Conservation (phyloP, 30 jellyfish, hydroid and myxozoan species). For the Nemopilema nomurai region DNA sequence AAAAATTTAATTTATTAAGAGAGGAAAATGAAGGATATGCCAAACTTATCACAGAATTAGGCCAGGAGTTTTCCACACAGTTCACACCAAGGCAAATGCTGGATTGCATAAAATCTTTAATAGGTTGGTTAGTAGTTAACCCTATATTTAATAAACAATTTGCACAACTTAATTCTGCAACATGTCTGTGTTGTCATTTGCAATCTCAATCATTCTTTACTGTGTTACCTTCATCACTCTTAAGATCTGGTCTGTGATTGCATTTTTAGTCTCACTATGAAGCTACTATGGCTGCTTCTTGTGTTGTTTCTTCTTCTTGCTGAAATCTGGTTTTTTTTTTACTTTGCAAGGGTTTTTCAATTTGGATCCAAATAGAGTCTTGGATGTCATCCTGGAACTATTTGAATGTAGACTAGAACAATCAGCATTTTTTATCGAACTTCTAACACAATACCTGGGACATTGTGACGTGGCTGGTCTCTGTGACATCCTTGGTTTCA, state of each 20-base stretch:
- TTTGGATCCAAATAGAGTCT: conserved; percentile 97
- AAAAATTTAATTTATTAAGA: conserved; percentile 89
- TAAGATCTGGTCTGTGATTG: no score
- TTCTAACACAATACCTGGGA: conserved; percentile 58
- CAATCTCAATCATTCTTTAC: no score
- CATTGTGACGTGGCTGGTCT: conserved; percentile 95
- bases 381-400: conserved; percentile 86
- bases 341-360: conserved; percentile 96
- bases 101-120: conserved; percentile 73
- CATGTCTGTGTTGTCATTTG: no score
- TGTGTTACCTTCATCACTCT: no score
- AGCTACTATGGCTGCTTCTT: no score
- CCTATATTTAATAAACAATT: not conserved
- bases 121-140: conserved; percentile 46
- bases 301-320: no score
- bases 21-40: conserved; percentile 99
- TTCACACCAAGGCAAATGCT: conserved; percentile 51
- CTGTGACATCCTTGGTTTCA: conserved; percentile 90
- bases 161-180: no score
- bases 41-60: conserved; percentile 86
- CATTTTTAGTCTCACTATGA: no score
- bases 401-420: conserved; percentile 77
- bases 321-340: not conserved
- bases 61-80: conserved; percentile 63
- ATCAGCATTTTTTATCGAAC: conserved; percentile 63